phyloP scores from a whole-genome alignment of 2,888 invertebrate species.

The Ennomos quercinarius region DNA sequence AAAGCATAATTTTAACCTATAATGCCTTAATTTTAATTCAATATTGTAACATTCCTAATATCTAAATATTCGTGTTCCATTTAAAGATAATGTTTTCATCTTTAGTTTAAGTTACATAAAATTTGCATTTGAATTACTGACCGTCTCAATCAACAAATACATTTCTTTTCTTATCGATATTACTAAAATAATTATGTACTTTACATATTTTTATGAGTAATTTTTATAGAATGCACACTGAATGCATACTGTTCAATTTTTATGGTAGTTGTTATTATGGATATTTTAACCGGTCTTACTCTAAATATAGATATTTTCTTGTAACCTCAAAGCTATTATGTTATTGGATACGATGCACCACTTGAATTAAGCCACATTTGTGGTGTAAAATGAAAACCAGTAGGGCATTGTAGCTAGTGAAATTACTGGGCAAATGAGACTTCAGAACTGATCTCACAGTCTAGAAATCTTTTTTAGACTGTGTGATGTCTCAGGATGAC shows the following conservation, averaged over 20 bases:
- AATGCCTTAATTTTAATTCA: neutral
- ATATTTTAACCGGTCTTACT: too few species aligned
- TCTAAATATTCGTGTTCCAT: constrained; percentile 12
- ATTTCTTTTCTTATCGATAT: constrained; percentile 11
- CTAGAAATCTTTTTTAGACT: too few species aligned
- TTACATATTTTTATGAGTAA: neutral
- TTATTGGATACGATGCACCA: neutral
- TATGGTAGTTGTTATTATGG: too few species aligned
- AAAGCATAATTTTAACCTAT: neutral
- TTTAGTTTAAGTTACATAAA: constrained; percentile 9
- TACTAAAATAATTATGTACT: constrained; percentile 6
- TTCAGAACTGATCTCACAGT: too few species aligned
- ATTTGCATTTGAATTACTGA: constrained; percentile 13
- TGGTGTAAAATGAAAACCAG: too few species aligned
- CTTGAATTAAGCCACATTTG: neutral
- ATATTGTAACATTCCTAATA: constrained; percentile 2
- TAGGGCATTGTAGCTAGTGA: too few species aligned
- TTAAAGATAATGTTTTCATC: constrained; percentile 17
- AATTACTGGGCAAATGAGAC: too few species aligned
- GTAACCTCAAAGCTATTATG: neutral
- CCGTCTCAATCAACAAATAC: neutral
- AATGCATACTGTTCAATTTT: too few species aligned
- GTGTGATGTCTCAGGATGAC: too few species aligned
- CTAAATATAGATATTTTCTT: too few species aligned
- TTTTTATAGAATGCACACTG: too few species aligned